A percentile compares a stretch with the other conserved stretches of the same genome.
phyloP scores from a whole-genome alignment of 2,113 vertebrate species.

The Pyxicephalus adspersus region DNA sequence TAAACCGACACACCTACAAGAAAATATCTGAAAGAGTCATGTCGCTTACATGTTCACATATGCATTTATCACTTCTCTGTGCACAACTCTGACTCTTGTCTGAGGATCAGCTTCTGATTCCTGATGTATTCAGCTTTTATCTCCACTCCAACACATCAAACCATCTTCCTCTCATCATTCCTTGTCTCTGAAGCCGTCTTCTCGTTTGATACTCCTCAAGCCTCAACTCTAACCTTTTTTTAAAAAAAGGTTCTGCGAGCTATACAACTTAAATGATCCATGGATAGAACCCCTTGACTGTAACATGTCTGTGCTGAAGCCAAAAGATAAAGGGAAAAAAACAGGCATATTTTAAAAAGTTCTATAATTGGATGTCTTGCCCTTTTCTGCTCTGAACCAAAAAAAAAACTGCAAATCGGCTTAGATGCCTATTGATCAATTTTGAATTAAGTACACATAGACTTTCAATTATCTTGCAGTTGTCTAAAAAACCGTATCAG shows the following conservation, averaged over 20 bases:
- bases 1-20: too few relatives aligned
- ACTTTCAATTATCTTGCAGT: too few relatives aligned
- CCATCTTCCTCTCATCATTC: constrained; percentile 25
- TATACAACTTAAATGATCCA: constrained; percentile 33
- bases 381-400: neutral
- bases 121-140: constrained; percentile 19
- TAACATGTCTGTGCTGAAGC: neutral
- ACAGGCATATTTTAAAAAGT: constrained; percentile 18
- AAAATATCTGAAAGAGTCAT: too few relatives aligned
- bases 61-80: neutral
- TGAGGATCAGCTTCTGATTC: neutral
- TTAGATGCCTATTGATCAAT: neutral
- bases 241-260: constrained; percentile 10
- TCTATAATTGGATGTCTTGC: neutral
- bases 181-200: constrained; percentile 13
- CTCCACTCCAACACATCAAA: constrained; percentile 25
- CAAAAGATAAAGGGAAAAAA: neutral
- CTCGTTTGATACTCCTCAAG: constrained; percentile 36
- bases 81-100: constrained; percentile 10
- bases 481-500: too few relatives aligned
- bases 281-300: constrained; percentile 24
- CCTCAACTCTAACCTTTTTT: constrained; percentile 32
- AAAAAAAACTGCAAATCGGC: neutral
- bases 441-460: neutral
- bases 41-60: neutral